Percentiles rank a stretch among this genome's conserved stretches.
phyloP scores from a whole-genome alignment of 2,888 invertebrate species.

The Eristalinus sepulchralis region DNA sequence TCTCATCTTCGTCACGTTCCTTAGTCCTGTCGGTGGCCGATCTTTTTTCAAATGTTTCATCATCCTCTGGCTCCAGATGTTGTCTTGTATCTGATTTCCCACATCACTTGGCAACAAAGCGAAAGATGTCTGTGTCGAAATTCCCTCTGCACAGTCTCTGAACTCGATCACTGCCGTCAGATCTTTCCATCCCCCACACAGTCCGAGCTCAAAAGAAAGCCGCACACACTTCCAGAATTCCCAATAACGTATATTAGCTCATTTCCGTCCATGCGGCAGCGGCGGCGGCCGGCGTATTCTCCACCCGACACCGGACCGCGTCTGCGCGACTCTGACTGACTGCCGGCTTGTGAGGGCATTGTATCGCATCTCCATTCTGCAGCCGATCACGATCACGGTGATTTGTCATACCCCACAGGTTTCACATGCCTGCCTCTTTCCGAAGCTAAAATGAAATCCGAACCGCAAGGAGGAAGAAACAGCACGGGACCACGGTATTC shows the following conservation, averaged over 20 bases:
- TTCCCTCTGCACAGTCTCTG: neutral
- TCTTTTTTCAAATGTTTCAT: neutral
- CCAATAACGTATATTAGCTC: constrained; percentile 38
- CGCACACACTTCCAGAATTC: constrained; percentile 14
- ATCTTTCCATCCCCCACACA: neutral
- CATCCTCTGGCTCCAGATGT: neutral
- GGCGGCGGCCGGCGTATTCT: neutral
- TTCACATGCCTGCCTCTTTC: constrained; percentile 36
- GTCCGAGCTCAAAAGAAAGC: constrained; percentile 36
- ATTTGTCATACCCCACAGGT: constrained; percentile 68
- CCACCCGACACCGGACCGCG: neutral
- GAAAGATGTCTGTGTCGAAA: neutral
- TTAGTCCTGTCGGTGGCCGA: too few relatives aligned
- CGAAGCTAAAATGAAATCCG: constrained; percentile 9
- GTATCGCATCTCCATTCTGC: constrained; percentile 16
- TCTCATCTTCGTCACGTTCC: too few relatives aligned
- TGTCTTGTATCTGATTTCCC: neutral
- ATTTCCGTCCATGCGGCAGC: neutral
- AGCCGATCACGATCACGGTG: constrained; percentile 59
- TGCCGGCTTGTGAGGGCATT: neutral
- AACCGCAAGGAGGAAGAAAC: constrained; percentile 41
- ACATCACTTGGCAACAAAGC: neutral
- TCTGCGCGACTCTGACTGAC: neutral
- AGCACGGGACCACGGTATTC: constrained; percentile 11
- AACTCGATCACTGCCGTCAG: neutral